phyloP scores from a whole-genome alignment of 1,140 invertebrate species.

The Nautilus pompilius region DNA sequence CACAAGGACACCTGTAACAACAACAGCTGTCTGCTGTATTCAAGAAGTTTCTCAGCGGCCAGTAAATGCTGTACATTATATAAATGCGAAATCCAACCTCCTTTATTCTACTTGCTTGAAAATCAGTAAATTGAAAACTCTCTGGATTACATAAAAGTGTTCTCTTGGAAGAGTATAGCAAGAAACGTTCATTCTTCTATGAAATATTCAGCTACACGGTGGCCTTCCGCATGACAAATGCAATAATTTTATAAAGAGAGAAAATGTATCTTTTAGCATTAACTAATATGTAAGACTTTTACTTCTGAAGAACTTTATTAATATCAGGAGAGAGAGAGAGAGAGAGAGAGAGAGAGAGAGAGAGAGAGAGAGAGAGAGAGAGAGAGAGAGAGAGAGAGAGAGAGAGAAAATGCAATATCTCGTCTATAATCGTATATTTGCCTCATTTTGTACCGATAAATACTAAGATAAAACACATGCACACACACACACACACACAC shows the following conservation, averaged over 20 bases:
- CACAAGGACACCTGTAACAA: too few relatives aligned
- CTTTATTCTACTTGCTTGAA: too few relatives aligned
- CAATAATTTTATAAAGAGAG: neutral
- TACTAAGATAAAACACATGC: too few relatives aligned
- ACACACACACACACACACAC: conserved; percentile 12
- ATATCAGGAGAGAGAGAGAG: neutral
- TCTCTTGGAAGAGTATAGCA: neutral
- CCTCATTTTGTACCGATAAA: too few relatives aligned
- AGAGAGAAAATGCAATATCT: too few relatives aligned
- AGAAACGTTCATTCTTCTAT: neutral
- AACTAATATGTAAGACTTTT: neutral
- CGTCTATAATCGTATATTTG: too few relatives aligned
- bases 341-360: neutral
- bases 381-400: neutral
- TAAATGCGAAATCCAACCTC: too few relatives aligned
- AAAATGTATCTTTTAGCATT: neutral
- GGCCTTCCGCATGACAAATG: neutral
- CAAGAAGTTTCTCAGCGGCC: too few relatives aligned
- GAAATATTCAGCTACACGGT: neutral
- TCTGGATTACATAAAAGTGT: neutral
- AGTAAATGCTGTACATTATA: too few relatives aligned
- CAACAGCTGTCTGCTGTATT: too few relatives aligned
- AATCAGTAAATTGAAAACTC: too few relatives aligned
- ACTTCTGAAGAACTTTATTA: neutral
- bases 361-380: neutral